A percentile compares a stretch with the other conserved stretches of the same genome.
These are phyloP conservation scores for Drosophila algonquin DNA, from an alignment of 2,888 invertebrate species.

Conservation along the genomic window DNA sequence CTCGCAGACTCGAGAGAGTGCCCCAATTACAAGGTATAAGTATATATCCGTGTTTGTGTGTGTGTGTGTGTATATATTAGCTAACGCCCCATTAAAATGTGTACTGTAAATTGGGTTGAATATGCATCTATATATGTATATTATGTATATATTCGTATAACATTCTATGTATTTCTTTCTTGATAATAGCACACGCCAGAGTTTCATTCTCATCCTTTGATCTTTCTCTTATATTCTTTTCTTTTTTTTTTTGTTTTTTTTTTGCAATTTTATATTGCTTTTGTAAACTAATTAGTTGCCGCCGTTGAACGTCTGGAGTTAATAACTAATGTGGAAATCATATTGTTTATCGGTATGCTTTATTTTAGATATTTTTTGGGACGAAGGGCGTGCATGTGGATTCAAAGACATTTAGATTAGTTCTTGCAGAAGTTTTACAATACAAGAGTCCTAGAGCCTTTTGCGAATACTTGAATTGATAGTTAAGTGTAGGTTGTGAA, in stretches of 20 bases:
- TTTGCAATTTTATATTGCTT: conserved; percentile 35
- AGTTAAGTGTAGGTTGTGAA: conserved; percentile 16
- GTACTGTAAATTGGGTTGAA: conserved; percentile 63
- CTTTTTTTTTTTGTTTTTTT: conserved; percentile 35
- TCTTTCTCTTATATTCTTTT: conserved; percentile 15
- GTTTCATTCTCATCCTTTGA: conserved; percentile 35
- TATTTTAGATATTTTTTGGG: conserved; percentile 13
- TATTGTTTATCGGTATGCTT: conserved; percentile 27
- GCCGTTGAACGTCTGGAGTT: conserved; percentile 49
- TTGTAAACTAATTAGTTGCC: conserved; percentile 46
- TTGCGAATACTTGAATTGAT: conserved; percentile 40
- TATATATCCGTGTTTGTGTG: conserved; percentile 38
- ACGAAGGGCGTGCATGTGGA: conserved; percentile 25
- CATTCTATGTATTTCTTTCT: conserved; percentile 40
- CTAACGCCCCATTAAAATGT: conserved; percentile 63
- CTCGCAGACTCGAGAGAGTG: conserved; percentile 37
- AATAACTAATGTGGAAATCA: conserved; percentile 38
- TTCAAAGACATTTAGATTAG: conserved; percentile 45
- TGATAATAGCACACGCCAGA: conserved; percentile 57
- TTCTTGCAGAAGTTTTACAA: conserved; percentile 25
- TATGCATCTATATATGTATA: conserved; percentile 50
- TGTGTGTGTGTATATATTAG: conserved; percentile 42
- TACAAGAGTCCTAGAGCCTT: conserved; percentile 42
- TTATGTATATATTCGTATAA: conserved; percentile 49
- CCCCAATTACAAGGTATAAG: conserved; percentile 35